phyloP scores from a whole-genome alignment of 2,113 vertebrate genomes.

The Campylorhamphus procurvoides region DNA sequence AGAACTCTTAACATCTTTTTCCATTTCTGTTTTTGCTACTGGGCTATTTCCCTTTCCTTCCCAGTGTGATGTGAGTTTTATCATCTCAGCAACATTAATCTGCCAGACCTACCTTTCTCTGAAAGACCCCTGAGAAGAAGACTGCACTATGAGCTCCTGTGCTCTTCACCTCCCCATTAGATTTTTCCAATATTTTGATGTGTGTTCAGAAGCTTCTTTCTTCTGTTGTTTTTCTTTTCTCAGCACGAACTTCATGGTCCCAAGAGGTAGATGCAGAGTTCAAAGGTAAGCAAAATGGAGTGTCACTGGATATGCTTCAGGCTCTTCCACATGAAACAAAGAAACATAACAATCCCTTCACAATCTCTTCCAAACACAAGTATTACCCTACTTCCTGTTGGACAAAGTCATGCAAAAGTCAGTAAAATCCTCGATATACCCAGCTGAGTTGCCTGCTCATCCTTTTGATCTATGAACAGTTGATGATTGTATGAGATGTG shows the following conservation, averaged over 20 bases:
- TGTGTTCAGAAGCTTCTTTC: slow-evolving; percentile 1
- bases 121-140: neutral
- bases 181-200: slow-evolving; percentile 16
- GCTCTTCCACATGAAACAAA: neutral
- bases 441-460: neutral
- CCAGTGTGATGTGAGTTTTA: neutral
- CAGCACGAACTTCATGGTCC: neutral
- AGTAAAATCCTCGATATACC: neutral
- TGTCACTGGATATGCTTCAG: neutral
- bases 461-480: neutral
- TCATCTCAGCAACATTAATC: neutral
- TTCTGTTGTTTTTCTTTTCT: slow-evolving; percentile 11
- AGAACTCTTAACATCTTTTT: neutral
- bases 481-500: neutral
- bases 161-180: neutral
- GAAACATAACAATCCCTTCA: neutral
- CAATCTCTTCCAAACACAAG: neutral
- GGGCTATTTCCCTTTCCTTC: slow-evolving; percentile 1
- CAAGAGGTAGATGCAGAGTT: neutral
- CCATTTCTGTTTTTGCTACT: neutral
- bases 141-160: neutral
- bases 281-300: neutral
- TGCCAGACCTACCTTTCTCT: neutral
- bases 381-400: rapidly evolving
- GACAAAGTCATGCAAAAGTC: neutral